Percentiles rank a stretch among this genome's conserved stretches.
Conservation (phyloP, 2,113 vertebrate genomes). For the Periophthalmus modestus region DNA sequence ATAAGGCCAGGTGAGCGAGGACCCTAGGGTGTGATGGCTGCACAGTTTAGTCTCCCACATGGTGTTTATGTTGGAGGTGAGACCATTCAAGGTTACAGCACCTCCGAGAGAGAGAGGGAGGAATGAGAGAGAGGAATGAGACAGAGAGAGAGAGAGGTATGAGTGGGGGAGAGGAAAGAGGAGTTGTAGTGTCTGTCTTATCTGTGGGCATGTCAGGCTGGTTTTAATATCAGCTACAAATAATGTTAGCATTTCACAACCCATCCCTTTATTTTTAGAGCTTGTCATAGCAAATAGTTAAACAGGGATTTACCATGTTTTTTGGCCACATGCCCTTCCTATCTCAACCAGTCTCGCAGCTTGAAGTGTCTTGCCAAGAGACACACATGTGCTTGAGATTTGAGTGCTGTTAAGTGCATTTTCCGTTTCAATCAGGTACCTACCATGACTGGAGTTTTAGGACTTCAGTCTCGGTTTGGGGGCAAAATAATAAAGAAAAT, state of each 20-base stretch:
- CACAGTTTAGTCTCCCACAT: constrained; percentile 4
- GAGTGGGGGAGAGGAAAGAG: background rate
- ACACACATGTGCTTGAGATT: no score
- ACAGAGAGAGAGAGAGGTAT: background rate
- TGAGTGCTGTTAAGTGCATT: no score
- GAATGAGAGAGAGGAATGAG: no score
- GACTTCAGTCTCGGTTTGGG: no score
- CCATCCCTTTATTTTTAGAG: background rate
- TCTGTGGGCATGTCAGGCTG: background rate
- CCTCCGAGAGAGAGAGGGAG: constrained; percentile 1
- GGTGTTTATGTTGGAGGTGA: constrained; percentile 6
- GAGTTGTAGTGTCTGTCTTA: background rate
- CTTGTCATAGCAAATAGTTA: no score
- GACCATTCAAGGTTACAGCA: constrained; percentile 6
- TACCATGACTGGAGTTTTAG: no score
- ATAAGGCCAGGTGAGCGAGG: constrained; percentile 11
- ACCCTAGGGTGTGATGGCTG: background rate
- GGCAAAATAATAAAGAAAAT: no score
- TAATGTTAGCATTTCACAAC: background rate
- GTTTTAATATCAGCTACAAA: background rate
- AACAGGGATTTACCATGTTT: no score
- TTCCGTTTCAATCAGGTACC: no score
- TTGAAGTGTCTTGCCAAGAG: no score
- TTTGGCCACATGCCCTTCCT: no score
- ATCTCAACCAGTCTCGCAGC: no score